Percentiles rank a stretch among this genome's conserved stretches.
These are phyloP conservation scores for Osmerus mordax DNA, from an alignment of 2,113 vertebrate genomes.

Conservation along the genomic window DNA sequence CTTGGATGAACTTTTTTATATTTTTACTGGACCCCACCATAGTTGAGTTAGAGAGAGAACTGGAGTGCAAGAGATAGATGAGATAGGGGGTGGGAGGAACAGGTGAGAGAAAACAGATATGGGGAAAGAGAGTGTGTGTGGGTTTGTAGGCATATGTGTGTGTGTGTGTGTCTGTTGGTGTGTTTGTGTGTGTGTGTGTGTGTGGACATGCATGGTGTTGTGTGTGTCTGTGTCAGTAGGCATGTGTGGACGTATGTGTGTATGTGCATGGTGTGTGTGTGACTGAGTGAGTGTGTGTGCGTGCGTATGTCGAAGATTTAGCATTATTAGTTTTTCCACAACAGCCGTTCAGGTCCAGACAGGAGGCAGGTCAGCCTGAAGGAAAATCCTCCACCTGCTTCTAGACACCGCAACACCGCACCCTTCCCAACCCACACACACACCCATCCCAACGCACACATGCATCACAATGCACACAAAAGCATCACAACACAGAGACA, in stretches of 20 bases:
- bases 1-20: neutral
- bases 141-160: neutral
- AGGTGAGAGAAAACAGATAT: neutral
- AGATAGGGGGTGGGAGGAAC: neutral
- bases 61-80: neutral
- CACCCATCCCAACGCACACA: too few relatives aligned
- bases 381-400: slow-evolving; percentile 20
- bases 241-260: neutral
- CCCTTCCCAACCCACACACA: slow-evolving; percentile 2
- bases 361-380: neutral
- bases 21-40: neutral
- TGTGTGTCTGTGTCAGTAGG: slow-evolving; percentile 14
- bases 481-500: too few relatives aligned
- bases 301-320: slow-evolving; percentile 2
- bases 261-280: neutral
- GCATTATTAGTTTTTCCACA: slow-evolving; percentile 35
- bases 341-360: slow-evolving; percentile 21
- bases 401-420: slow-evolving; percentile 16
- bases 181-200: neutral
- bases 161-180: neutral
- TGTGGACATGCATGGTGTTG: neutral
- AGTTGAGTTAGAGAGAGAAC: neutral
- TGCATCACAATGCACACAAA: too few relatives aligned
- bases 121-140: neutral
- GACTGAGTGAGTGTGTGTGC: neutral